Conservation (phyloP, 1,140 invertebrate genomes). For the Drosophila saltans region DNA sequence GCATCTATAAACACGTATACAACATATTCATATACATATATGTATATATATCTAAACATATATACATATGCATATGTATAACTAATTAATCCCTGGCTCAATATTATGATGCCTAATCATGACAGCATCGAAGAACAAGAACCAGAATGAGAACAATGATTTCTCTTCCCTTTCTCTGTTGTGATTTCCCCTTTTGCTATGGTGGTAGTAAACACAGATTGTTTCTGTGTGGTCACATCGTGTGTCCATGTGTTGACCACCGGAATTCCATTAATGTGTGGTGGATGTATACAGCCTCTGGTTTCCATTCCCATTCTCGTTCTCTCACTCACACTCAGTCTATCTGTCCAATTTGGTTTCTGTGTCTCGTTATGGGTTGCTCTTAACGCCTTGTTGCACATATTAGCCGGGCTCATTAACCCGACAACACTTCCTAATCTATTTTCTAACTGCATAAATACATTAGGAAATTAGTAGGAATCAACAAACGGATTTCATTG, state of each 20-base stretch:
- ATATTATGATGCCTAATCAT: slow-evolving; percentile 61
- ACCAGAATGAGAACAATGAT: slow-evolving; percentile 41
- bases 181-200: neutral
- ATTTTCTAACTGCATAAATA: slow-evolving; percentile 57
- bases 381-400: slow-evolving; percentile 70
- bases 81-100: slow-evolving; percentile 53
- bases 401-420: slow-evolving; percentile 70
- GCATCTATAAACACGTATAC: neutral
- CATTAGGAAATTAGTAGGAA: slow-evolving; percentile 50
- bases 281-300: slow-evolving; percentile 1
- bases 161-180: neutral
- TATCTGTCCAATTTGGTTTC: neutral
- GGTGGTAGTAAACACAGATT: slow-evolving; percentile 28
- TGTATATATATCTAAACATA: neutral
- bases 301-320: neutral
- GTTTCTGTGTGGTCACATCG: slow-evolving; percentile 8
- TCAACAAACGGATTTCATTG: slow-evolving; percentile 42
- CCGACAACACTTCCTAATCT: slow-evolving; percentile 32
- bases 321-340: too few species aligned
- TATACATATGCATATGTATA: slow-evolving; percentile 16
- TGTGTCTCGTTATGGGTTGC: slow-evolving; percentile 45
- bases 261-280: slow-evolving; percentile 34
- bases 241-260: slow-evolving; percentile 24
- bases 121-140: slow-evolving; percentile 32
- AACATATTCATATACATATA: slow-evolving; percentile 15